These are phyloP conservation scores for Acrocephalus scirpaceus DNA, from an alignment of 2,797 vertebrate genomes.

Conservation along the genomic window DNA sequence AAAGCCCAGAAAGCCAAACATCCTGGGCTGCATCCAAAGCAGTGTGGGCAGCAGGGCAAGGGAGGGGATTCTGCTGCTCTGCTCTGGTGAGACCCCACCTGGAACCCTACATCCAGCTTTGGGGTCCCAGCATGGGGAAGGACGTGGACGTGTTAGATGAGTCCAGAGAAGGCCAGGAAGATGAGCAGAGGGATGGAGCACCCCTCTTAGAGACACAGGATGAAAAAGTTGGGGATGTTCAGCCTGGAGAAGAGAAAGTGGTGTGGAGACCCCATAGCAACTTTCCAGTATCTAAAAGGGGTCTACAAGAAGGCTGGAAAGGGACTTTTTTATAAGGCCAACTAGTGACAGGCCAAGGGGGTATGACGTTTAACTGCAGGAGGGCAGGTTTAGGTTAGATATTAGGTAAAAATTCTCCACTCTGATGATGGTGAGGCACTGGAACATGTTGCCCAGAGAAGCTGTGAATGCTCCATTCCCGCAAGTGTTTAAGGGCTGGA, in stretches of 20 bases:
- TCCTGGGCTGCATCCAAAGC: background rate
- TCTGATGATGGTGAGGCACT: background rate
- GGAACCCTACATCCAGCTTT: background rate
- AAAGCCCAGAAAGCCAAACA: background rate
- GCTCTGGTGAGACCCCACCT: background rate
- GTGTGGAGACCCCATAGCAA: background rate
- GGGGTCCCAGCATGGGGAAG: background rate
- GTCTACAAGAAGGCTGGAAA: background rate
- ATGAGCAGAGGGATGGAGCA: background rate
- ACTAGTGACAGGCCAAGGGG: background rate
- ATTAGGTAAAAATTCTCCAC: background rate
- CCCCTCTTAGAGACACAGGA: background rate
- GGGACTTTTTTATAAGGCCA: background rate
- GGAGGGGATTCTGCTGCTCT: background rate
- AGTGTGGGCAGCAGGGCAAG: background rate
- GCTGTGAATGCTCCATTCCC: background rate
- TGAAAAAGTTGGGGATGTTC: background rate
- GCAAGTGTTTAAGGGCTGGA: background rate
- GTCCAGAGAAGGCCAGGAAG: background rate
- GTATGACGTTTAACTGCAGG: background rate
- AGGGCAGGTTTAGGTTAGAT: background rate
- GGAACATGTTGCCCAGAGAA: background rate
- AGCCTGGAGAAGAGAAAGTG: background rate
- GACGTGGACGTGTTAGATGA: fast-evolving
- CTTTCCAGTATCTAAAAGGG: background rate